These are phyloP conservation scores for Trachelus stipa DNA, from an alignment of 2,888 invertebrate species.

Conservation along the genomic window DNA sequence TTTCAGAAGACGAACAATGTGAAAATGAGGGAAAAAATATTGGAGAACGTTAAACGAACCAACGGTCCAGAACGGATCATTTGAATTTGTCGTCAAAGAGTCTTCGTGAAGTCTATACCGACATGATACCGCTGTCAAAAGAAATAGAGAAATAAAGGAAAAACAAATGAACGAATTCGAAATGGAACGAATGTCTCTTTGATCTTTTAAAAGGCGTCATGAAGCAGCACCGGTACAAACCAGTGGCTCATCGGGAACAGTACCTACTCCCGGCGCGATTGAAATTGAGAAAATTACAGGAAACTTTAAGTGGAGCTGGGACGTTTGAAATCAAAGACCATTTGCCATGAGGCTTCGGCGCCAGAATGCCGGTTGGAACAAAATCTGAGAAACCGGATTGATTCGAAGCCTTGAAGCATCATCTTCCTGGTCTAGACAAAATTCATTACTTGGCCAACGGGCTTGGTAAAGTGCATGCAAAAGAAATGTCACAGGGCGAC, in stretches of 20 bases:
- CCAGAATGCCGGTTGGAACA: background rate
- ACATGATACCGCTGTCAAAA: background rate
- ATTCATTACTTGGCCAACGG: background rate
- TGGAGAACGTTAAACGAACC: background rate
- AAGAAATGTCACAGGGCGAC: background rate
- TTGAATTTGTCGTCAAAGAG: background rate
- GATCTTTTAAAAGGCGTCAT: background rate
- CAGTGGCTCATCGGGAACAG: background rate
- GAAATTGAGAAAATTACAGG: background rate
- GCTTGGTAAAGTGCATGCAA: background rate
- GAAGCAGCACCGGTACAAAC: background rate
- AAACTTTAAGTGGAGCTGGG: background rate
- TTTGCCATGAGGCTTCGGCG: background rate
- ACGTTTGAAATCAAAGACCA: background rate
- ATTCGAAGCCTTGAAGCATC: background rate
- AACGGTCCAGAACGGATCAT: background rate
- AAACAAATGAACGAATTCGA: background rate
- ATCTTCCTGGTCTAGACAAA: background rate
- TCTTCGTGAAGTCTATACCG: background rate
- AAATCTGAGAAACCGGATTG: background rate
- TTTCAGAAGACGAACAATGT: slow-evolving; percentile 1
- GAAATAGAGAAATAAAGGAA: slow-evolving; percentile 6
- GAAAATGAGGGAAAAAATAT: background rate
- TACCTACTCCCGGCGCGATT: background rate
- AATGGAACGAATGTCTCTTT: background rate